phyloP scores from a whole-genome alignment of 2,888 invertebrate genomes.

The Cancer borealis region DNA sequence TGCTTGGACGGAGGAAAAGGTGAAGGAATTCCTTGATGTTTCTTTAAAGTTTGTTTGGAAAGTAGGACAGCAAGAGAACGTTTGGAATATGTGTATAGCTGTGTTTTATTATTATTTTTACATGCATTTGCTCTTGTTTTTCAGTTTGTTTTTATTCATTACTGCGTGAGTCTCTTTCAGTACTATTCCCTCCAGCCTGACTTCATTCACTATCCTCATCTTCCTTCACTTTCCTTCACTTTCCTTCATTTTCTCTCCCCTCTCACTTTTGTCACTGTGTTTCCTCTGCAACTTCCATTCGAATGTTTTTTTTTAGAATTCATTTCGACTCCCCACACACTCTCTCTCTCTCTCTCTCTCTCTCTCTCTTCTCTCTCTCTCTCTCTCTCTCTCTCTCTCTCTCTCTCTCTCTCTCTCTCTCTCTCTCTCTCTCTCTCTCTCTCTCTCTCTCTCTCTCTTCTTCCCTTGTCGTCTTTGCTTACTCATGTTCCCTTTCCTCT shows the following conservation, averaged over 20 bases:
- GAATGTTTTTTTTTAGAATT: not conserved
- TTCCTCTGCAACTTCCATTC: not conserved
- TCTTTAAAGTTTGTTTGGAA: no score
- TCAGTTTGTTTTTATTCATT: no score
- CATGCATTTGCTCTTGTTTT: not conserved
- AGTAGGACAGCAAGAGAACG: no score
- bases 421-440: no score
- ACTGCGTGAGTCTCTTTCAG: no score
- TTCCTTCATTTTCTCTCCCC: not conserved
- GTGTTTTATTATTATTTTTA: no score
- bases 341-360: not conserved
- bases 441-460: no score
- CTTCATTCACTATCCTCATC: no score
- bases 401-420: no score
- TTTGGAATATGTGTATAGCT: no score
- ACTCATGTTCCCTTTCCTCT: not conserved
- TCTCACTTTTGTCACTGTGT: not conserved
- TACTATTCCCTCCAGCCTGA: no score
- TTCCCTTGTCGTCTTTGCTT: not conserved
- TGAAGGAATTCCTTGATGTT: no score
- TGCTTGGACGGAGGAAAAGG: not conserved
- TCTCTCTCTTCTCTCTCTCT: not conserved
- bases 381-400: not conserved
- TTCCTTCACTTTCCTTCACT: not conserved
- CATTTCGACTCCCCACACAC: not conserved